Evolutionary conservation across 2,797 vertebrate genomes (phyloP).

Genomic region (Taeniopygia guttata): DNA sequence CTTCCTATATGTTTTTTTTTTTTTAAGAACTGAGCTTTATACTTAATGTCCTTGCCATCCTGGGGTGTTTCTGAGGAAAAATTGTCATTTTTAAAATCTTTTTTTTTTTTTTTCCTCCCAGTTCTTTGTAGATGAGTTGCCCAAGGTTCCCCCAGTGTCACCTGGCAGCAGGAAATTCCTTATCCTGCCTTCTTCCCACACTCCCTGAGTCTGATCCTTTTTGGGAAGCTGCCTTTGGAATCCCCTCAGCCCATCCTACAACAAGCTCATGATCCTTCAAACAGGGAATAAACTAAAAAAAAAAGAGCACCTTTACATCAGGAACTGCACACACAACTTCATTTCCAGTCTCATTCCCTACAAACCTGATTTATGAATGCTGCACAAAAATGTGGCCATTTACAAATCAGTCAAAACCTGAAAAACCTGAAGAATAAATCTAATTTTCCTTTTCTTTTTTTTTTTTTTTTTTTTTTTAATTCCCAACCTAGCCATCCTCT

Average conservation of each 20-base stretch:
- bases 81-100: background rate
- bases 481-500: background rate
- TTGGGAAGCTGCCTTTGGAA: background rate
- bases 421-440: background rate
- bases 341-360: background rate
- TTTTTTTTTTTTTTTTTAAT: background rate
- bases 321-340: background rate
- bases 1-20: background rate
- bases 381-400: background rate
- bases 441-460: background rate
- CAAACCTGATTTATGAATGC: background rate
- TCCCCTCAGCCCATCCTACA: background rate
- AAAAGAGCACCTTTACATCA: background rate
- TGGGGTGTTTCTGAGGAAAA: background rate
- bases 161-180: background rate
- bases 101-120: fast-evolving
- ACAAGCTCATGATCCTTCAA: fast-evolving
- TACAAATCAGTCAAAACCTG: background rate
- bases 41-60: background rate
- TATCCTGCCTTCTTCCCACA: background rate
- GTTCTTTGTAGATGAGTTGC: background rate
- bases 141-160: background rate
- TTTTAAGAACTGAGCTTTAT: background rate
- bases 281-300: background rate
- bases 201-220: background rate